Base-by-base conservation (phyloP, 2,113 vertebrate genomes). In the Coracopsis vasa region DNA sequence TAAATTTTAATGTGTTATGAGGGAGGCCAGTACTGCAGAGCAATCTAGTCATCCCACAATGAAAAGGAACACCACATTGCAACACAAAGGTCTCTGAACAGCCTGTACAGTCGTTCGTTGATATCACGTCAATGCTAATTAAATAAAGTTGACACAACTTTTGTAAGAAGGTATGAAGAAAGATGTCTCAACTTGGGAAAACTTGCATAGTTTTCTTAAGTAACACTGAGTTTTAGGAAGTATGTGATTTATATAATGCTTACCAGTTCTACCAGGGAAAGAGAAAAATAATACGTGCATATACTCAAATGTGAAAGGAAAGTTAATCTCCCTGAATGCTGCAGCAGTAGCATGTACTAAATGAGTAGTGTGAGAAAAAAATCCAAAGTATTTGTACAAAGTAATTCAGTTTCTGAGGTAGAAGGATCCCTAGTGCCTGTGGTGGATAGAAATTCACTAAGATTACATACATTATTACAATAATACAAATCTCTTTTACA, bases 41-140 rank as follows among this genome's bases (percentile, higher is more conserved):
- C 12, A 54, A 66, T 45, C 54, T 20, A 64, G 69, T 94, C 83
- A 92, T 86, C 62, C 66, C 48, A 44, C 73, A 91, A 53, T 3
- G 8, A 75, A 91, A 85, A 94, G 74, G 50, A 94, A 93, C 37
- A 77, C 21, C 18, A 7, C 35, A 62, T 92, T 93, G 95, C 96
- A 90, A 95, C 84, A 97, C 62, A 80, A 69, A 84, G 11, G 9
- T 53, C 48, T 94, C 90, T 72, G 70, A 95, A 94, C 93, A 95
- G 56, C 21, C 74, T 91, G 94, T 93, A 86, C 84, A 65, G 37
- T 33, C 2, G 1, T 29, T 66, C 53, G 19, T 12, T 51, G 60
- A 33, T 87, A 90, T 7, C 90, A 93, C 79, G 42, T 96, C 95
- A 97, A 91, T 90, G 70, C 44, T 93, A 95, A 95, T 92, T 94